Evolutionary conservation across 2,113 vertebrate species (phyloP).

Genomic region (Genyomyrus donnyi): DNA sequence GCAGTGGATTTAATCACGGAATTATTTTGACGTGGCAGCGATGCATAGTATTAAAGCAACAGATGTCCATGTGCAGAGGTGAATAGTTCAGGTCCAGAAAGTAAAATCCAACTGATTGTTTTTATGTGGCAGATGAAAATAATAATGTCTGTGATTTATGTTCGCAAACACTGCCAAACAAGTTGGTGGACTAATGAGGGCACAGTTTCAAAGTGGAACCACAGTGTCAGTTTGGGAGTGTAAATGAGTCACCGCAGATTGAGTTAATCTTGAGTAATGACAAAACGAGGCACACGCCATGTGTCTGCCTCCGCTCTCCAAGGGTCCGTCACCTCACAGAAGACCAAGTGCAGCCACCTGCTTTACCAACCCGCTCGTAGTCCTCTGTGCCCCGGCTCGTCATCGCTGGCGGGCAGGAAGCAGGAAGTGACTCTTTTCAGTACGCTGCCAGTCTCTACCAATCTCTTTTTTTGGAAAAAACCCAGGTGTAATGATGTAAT

Average conservation of each 20-base stretch:
- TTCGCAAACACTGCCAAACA: background rate
- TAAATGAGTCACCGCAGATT: conserved; percentile 2
- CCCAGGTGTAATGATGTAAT: background rate
- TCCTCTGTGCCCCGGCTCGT: background rate
- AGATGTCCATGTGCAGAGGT: background rate
- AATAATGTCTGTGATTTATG: background rate
- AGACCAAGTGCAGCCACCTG: background rate
- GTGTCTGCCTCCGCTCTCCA: background rate
- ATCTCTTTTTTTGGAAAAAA: background rate
- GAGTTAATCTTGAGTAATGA: background rate
- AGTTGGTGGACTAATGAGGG: background rate
- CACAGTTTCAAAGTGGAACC: background rate
- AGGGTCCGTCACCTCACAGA: background rate
- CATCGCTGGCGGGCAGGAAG: background rate
- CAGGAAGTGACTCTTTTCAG: background rate
- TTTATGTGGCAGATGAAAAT: background rate
- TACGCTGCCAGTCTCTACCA: background rate
- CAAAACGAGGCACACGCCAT: background rate
- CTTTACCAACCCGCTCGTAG: background rate
- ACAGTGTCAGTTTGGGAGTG: background rate
- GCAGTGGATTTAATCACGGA: background rate
- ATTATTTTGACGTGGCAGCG: background rate
- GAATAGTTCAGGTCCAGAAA: background rate
- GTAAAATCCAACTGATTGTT: background rate
- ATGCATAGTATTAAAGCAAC: background rate